Percentiles rank a stretch among this genome's conserved stretches.
These are phyloP conservation scores for Chelonus formosanus DNA, from an alignment of 2,888 invertebrate species.

Conservation along the genomic window DNA sequence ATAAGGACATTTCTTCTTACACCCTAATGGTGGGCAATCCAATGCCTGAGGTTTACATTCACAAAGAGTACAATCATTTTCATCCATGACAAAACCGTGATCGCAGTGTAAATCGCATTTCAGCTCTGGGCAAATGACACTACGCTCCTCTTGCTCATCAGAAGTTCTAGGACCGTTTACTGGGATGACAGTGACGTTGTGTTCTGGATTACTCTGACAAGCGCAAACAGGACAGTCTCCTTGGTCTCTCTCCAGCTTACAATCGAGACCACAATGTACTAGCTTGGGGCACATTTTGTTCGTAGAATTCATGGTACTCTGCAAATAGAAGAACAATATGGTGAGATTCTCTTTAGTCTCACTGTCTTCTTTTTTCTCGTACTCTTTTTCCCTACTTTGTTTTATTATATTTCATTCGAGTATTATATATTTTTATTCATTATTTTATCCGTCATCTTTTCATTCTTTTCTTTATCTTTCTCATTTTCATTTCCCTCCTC, in stretches of 20 bases:
- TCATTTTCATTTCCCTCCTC: conserved; percentile 8
- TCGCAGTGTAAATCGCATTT: conserved; percentile 58
- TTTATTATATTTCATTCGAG: too few species aligned
- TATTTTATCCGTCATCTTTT: too few species aligned
- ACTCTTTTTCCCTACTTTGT: conserved; percentile 9
- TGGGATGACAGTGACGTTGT: conserved; percentile 36
- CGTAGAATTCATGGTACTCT: conserved; percentile 32
- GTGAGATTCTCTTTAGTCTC: not conserved
- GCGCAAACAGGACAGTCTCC: conserved; percentile 53
- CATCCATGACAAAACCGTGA: conserved; percentile 54
- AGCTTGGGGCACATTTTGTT: conserved; percentile 48
- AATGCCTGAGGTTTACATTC: conserved; percentile 50
- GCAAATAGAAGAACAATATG: conserved; percentile 35
- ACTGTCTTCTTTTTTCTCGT: conserved; percentile 4
- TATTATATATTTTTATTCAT: too few species aligned
- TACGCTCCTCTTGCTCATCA: conserved; percentile 37
- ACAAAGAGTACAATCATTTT: conserved; percentile 57
- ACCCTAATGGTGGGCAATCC: conserved; percentile 50
- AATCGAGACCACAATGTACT: conserved; percentile 48
- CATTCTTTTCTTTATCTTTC: conserved; percentile 8
- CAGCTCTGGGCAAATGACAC: conserved; percentile 50
- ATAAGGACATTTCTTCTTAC: conserved; percentile 55
- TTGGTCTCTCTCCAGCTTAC: conserved; percentile 51
- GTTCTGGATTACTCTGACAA: conserved; percentile 43
- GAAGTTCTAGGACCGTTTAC: conserved; percentile 32